Evolutionary conservation across 2,888 invertebrate genomes (phyloP).

Genomic region (Agrotis clavis): DNA sequence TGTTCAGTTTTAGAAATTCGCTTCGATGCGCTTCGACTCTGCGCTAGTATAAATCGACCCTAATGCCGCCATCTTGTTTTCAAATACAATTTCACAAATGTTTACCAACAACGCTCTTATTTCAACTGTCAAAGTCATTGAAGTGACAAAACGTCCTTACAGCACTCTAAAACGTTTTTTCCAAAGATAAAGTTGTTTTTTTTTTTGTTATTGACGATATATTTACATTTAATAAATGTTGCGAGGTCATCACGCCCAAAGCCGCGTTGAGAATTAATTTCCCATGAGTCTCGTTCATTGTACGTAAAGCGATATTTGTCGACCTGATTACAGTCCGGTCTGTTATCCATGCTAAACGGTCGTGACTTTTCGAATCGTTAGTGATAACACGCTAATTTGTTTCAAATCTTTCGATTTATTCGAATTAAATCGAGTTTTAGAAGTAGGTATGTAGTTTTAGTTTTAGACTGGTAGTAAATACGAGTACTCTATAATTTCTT

Average conservation of each 20-base stretch:
- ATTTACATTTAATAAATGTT: slow-evolving; percentile 7
- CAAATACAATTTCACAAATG: slow-evolving; percentile 4
- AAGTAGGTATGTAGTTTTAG: no score
- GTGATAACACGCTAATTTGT: slow-evolving; percentile 58
- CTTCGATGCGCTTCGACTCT: no score
- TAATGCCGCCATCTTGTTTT: slow-evolving; percentile 9
- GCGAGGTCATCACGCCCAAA: slow-evolving; percentile 55
- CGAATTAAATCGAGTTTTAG: slow-evolving; percentile 3
- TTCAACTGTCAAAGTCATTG: background rate
- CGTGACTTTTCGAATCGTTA: slow-evolving; percentile 70
- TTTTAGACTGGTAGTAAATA: no score
- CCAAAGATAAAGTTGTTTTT: no score
- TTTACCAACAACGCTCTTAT: background rate
- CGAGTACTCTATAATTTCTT: background rate
- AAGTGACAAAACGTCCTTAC: background rate
- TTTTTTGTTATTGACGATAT: no score
- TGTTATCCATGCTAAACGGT: slow-evolving; percentile 72
- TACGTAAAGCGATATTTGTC: slow-evolving; percentile 61
- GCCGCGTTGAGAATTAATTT: slow-evolving; percentile 68
- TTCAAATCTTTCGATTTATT: slow-evolving; percentile 43
- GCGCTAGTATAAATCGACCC: no score
- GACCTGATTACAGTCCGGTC: slow-evolving; percentile 75
- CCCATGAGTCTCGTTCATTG: slow-evolving; percentile 64
- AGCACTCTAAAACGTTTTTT: background rate
- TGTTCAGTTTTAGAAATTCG: no score